Evolutionary conservation across 2,797 vertebrate species (phyloP).

Genomic region (Myotis findleyi): DNA sequence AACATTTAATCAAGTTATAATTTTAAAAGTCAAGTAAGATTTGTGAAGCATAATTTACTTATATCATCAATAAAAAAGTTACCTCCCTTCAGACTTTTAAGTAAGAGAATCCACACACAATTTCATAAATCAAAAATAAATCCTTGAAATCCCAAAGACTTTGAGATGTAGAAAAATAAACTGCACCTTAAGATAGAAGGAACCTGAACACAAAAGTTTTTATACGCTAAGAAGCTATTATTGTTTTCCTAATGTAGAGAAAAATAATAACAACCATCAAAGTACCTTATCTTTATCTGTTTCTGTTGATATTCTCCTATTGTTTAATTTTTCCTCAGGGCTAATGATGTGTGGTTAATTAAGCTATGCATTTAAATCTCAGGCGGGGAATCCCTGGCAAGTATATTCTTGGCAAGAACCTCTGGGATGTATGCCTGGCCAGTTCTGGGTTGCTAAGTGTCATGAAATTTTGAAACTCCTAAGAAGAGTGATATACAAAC

Average conservation of each 20-base stretch:
- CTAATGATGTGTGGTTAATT: not conserved
- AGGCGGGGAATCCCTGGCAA: not conserved
- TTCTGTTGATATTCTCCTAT: not conserved
- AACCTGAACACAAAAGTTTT: not conserved
- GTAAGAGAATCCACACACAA: not conserved
- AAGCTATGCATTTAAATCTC: not conserved
- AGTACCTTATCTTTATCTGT: not conserved
- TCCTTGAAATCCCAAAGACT: constrained; percentile 65
- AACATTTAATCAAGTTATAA: not conserved
- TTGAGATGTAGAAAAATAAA: constrained; percentile 77
- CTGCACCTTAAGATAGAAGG: constrained; percentile 53
- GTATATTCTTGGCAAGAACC: not conserved
- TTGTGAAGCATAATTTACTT: not conserved
- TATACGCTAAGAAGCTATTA: not conserved
- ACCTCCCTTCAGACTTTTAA: not conserved
- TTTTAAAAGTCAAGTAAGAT: constrained; percentile 5
- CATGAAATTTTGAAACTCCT: not conserved
- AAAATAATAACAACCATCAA: not conserved
- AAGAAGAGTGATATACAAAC: not conserved
- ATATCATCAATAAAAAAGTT: not conserved
- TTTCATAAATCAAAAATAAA: constrained; percentile 34
- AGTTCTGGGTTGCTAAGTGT: not conserved
- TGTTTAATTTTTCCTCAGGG: not conserved
- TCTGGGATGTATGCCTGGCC: not conserved
- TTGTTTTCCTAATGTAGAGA: not conserved